These are phyloP conservation scores for Cryptocephalus primarius DNA, from an alignment of 2,888 invertebrate species.

Conservation along the genomic window DNA sequence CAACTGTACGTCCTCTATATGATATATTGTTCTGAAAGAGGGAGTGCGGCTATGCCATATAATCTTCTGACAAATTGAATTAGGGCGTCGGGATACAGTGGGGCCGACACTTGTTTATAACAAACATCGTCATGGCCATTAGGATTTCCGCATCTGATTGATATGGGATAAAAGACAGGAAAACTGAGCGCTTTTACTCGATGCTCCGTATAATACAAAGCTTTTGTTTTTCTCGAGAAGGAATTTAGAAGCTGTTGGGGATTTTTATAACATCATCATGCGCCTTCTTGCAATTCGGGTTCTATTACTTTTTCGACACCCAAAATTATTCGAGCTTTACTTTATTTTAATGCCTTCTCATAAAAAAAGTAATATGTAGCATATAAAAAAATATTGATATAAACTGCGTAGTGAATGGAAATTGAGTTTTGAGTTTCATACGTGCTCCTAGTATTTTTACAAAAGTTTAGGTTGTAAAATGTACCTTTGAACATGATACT, in stretches of 20 bases:
- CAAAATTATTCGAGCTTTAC: no score
- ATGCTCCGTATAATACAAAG: conserved; percentile 2
- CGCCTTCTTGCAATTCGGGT: no score
- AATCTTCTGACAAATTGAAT: conserved; percentile 43
- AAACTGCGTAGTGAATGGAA: no score
- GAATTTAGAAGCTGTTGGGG: not conserved
- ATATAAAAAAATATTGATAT: no score
- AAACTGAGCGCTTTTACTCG: conserved; percentile 10
- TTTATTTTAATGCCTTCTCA: no score
- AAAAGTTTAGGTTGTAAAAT: no score
- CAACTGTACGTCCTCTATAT: conserved; percentile 28
- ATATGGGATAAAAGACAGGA: conserved; percentile 20
- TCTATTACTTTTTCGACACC: no score
- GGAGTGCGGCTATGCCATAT: conserved; percentile 38
- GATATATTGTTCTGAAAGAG: conserved; percentile 36
- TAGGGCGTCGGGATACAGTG: conserved; percentile 34
- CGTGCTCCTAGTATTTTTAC: no score
- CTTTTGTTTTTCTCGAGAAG: conserved; percentile 1
- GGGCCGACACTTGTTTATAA: conserved; percentile 39
- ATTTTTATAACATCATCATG: no score
- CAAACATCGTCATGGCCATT: conserved; percentile 37
- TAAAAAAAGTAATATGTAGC: no score
- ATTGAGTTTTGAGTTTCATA: no score
- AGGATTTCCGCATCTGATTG: conserved; percentile 32
- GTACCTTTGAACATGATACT: no score